Evolutionary conservation across 2,888 invertebrate genomes (phyloP).

Genomic region (Nymphalis c-album): DNA sequence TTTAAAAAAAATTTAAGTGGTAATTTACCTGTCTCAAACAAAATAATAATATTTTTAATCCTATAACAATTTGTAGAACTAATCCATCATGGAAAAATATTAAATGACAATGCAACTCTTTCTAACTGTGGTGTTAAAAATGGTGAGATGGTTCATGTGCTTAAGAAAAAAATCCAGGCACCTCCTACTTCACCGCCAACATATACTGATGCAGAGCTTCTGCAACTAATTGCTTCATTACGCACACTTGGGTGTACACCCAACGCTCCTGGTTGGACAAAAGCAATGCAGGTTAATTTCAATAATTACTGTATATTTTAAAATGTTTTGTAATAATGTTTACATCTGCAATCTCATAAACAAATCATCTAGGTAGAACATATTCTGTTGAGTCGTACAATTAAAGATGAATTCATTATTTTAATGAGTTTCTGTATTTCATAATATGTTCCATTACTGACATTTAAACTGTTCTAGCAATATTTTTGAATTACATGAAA

Average conservation of each 20-base stretch:
- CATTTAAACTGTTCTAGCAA: no score
- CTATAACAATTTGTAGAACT: slow-evolving; percentile 74
- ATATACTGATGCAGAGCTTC: slow-evolving; percentile 82
- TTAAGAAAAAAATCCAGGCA: slow-evolving; percentile 70
- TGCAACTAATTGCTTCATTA: slow-evolving; percentile 83
- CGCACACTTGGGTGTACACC: slow-evolving; percentile 81
- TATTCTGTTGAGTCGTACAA: no score
- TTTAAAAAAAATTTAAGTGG: not conserved
- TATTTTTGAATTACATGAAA: no score
- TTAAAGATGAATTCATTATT: no score
- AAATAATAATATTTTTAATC: not conserved
- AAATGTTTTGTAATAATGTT: not conserved
- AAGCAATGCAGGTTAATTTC: slow-evolving; percentile 82
- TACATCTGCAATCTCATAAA: not conserved
- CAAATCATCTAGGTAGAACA: no score
- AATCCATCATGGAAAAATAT: slow-evolving; percentile 86
- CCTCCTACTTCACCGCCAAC: slow-evolving; percentile 63
- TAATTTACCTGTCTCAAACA: not conserved
- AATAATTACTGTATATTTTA: not conserved
- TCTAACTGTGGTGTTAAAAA: slow-evolving; percentile 83
- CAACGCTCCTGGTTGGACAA: slow-evolving; percentile 83
- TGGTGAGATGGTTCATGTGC: slow-evolving; percentile 81
- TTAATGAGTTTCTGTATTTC: no score
- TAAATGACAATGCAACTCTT: slow-evolving; percentile 83
- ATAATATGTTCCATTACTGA: no score